Percentiles rank a stretch among this genome's conserved stretches.
Evolutionary conservation across 2,113 vertebrate species (phyloP).

Genomic region (Eolophus roseicapilla): DNA sequence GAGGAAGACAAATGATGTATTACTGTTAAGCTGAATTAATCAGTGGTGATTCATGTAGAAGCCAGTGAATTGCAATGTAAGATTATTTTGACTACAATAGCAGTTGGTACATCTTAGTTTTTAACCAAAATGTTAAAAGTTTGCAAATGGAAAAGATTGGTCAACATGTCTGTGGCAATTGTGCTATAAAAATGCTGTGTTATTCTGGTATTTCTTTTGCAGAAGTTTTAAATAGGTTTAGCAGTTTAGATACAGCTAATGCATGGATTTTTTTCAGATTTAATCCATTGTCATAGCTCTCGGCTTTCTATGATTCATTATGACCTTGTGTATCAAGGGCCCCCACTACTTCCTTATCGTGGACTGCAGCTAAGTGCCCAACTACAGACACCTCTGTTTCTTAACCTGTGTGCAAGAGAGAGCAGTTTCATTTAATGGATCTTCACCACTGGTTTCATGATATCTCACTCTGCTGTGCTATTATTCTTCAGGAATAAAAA

Average conservation of each 20-base stretch:
- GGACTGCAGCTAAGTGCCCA: neutral
- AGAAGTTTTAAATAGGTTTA: neutral
- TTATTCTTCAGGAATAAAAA: neutral
- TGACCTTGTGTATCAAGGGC: neutral
- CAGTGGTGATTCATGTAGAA: neutral
- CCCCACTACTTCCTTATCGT: neutral
- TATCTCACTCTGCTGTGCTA: neutral
- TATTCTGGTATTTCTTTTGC: conserved; percentile 2
- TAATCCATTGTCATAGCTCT: neutral
- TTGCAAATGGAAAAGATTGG: neutral
- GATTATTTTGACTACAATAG: neutral
- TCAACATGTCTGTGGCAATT: neutral
- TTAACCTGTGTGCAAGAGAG: neutral
- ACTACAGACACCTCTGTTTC: neutral
- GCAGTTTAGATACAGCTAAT: neutral
- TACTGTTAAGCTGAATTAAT: neutral
- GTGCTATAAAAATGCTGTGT: neutral
- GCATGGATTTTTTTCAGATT: neutral
- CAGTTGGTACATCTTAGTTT: neutral
- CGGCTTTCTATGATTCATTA: neutral
- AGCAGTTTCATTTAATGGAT: neutral
- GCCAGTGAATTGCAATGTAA: neutral
- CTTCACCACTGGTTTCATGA: neutral
- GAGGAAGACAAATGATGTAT: neutral
- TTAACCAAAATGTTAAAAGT: neutral